phyloP scores from a whole-genome alignment of 2,113 vertebrate species.

The Semnornis frantzii region DNA sequence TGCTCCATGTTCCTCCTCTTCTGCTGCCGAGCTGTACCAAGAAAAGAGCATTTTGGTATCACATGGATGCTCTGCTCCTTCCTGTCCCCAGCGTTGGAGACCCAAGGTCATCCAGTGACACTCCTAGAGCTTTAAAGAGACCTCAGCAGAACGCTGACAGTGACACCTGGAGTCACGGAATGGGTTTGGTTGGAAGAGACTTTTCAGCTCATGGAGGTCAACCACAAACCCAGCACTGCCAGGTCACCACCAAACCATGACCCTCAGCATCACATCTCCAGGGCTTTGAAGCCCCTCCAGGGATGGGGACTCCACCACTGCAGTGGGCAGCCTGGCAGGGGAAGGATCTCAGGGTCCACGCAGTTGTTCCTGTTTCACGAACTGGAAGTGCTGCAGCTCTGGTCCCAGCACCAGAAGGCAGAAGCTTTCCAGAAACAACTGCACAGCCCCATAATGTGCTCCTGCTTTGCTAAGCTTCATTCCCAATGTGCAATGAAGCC shows the following conservation, averaged over 20 bases:
- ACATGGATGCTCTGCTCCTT: neutral
- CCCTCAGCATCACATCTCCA: neutral
- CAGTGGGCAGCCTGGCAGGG: neutral
- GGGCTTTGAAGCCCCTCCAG: neutral
- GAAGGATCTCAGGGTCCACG: neutral
- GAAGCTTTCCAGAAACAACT: neutral
- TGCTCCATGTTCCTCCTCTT: neutral
- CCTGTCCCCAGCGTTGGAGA: neutral
- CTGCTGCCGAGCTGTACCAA: neutral
- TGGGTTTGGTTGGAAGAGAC: neutral
- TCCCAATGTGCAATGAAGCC: accelerated
- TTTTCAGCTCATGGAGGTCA: no score
- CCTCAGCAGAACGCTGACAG: neutral
- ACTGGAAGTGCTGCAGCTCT: accelerated
- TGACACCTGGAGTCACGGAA: neutral
- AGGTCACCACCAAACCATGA: no score
- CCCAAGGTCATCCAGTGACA: no score
- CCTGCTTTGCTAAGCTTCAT: neutral
- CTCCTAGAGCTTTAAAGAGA: neutral
- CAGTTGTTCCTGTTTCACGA: neutral
- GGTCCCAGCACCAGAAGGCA: neutral
- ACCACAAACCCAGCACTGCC: no score
- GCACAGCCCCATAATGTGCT: neutral
- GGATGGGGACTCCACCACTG: neutral
- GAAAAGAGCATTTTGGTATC: neutral